phyloP scores from a whole-genome alignment of 2,888 invertebrate genomes.

The Callosobruchus maculatus region DNA sequence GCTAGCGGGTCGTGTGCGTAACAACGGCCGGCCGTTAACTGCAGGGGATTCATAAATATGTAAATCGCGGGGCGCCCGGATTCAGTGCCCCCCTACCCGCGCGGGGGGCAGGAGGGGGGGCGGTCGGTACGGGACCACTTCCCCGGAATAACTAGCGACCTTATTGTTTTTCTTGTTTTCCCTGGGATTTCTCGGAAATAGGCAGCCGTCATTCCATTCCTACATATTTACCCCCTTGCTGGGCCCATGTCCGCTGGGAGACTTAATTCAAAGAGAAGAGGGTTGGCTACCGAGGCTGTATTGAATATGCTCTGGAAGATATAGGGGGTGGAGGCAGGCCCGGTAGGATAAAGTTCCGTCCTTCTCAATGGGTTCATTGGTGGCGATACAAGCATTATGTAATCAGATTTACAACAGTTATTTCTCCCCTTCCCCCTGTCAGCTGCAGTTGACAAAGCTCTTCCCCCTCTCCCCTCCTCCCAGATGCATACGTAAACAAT shows the following conservation, averaged over 20 bases:
- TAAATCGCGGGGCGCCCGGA: conserved; percentile 27
- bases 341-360: background rate
- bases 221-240: background rate
- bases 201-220: background rate
- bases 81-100: conserved; percentile 3
- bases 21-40: conserved; percentile 26
- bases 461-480: too few species aligned
- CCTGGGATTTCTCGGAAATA: background rate
- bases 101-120: too few species aligned
- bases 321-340: background rate
- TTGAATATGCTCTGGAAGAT: background rate
- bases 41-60: conserved; percentile 31
- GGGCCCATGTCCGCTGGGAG: background rate
- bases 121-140: background rate
- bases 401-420: too few species aligned
- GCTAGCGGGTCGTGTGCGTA: conserved; percentile 23
- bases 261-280: background rate
- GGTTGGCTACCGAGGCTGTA: background rate
- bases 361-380: background rate
- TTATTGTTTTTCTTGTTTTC: background rate
- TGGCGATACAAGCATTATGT: too few species aligned
- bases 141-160: background rate
- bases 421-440: too few species aligned
- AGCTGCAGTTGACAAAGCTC: too few species aligned
- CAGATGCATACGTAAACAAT: too few species aligned